Percentiles rank a stretch among this genome's conserved stretches.
phyloP scores from a whole-genome alignment of 1,140 invertebrate genomes.

The Chelonus insularis region DNA sequence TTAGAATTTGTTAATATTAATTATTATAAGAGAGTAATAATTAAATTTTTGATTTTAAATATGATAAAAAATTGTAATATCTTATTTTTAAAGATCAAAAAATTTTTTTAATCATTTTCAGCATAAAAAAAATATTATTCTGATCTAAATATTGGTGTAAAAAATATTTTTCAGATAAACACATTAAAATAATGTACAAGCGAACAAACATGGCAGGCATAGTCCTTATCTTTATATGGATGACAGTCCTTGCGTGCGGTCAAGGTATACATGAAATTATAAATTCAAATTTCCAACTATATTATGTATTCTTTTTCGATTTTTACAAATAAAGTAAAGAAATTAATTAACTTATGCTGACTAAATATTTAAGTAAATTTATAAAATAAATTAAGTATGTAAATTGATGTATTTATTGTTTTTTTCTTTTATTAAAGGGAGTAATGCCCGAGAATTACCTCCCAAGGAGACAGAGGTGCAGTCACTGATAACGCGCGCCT shows the following conservation, averaged over 20 bases:
- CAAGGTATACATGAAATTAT: conserved; percentile 38
- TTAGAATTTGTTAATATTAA: too few relatives aligned
- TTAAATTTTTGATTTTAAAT: not conserved
- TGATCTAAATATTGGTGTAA: too few relatives aligned
- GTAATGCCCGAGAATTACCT: conserved; percentile 19
- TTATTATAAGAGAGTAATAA: too few relatives aligned
- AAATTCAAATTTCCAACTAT: not conserved
- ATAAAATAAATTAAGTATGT: too few relatives aligned
- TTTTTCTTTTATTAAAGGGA: conserved; percentile 1
- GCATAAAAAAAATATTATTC: too few relatives aligned
- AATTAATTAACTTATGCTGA: too few relatives aligned
- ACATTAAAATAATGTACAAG: conserved; percentile 45
- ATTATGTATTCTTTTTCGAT: not conserved
- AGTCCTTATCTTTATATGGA: conserved; percentile 41
- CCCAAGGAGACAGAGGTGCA: conserved; percentile 39
- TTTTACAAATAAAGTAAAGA: too few relatives aligned
- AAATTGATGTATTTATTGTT: not conserved
- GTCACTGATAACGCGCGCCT: conserved; percentile 62
- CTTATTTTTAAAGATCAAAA: not conserved
- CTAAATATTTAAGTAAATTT: too few relatives aligned
- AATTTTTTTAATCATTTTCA: too few relatives aligned
- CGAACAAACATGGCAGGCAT: conserved; percentile 50
- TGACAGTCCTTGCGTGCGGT: conserved; percentile 32
- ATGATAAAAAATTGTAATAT: not conserved
- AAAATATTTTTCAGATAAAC: not conserved